These are phyloP conservation scores for Seriola quinqueradiata DNA, from an alignment of 2,113 vertebrate species.

Conservation along the genomic window DNA sequence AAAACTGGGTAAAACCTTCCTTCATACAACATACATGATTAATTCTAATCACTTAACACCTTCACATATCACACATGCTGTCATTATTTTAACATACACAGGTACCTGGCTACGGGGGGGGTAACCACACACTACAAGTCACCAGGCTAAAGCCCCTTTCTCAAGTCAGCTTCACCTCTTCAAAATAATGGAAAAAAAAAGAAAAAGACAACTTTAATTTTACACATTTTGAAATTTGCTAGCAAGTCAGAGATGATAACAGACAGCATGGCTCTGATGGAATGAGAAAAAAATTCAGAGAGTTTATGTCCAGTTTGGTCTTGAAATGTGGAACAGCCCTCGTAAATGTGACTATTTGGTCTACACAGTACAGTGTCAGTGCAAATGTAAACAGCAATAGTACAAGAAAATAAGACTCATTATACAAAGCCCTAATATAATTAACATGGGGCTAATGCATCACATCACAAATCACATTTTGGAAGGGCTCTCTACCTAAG, in stretches of 20 bases:
- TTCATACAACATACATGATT: slow-evolving; percentile 5
- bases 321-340: not conserved
- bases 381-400: slow-evolving; percentile 13
- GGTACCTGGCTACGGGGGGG: slow-evolving; percentile 1
- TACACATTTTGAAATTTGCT: not conserved
- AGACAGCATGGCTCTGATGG: not conserved
- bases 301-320: not conserved
- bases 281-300: not conserved
- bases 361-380: slow-evolving; percentile 30
- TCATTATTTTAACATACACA: slow-evolving; percentile 23
- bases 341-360: slow-evolving; percentile 7
- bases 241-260: not conserved
- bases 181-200: not conserved
- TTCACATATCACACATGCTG: slow-evolving; percentile 35
- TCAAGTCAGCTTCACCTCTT: not conserved
- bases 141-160: not conserved
- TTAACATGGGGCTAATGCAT: slow-evolving; percentile 26
- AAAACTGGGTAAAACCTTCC: slow-evolving; percentile 13
- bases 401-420: slow-evolving; percentile 25
- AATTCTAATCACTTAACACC: slow-evolving; percentile 18
- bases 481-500: slow-evolving; percentile 15
- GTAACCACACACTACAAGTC: not conserved
- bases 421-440: slow-evolving; percentile 21
- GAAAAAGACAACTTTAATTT: not conserved
- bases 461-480: slow-evolving; percentile 42